These are phyloP conservation scores for Drusus annulatus DNA, from an alignment of 1,140 invertebrate species.

Conservation along the genomic window DNA sequence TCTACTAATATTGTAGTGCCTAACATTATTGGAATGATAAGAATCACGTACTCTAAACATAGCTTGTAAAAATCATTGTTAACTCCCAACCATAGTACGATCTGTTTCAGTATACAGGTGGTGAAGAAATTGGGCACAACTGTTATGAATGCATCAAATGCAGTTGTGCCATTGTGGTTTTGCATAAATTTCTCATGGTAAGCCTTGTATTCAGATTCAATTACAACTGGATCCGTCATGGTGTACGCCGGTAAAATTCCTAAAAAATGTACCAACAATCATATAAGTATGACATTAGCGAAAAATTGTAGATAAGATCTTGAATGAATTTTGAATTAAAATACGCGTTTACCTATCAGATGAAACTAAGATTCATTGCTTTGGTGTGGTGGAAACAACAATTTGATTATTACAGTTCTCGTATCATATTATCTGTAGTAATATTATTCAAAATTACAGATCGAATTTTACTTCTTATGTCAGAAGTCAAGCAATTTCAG, in stretches of 20 bases:
- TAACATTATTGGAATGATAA: slow-evolving; percentile 70
- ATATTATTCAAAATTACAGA: too few species aligned
- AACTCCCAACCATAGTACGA: slow-evolving; percentile 46
- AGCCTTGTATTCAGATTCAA: slow-evolving; percentile 63
- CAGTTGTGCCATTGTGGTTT: slow-evolving; percentile 69
- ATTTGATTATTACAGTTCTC: too few species aligned
- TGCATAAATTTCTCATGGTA: slow-evolving; percentile 69
- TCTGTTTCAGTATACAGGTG: slow-evolving; percentile 62
- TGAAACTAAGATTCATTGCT: neutral
- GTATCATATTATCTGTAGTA: too few species aligned
- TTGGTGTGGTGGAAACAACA: too few species aligned
- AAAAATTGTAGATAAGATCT: too few species aligned
- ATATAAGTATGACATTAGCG: too few species aligned
- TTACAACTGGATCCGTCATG: neutral
- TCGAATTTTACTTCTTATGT: too few species aligned
- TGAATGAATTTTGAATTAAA: too few species aligned
- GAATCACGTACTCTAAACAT: slow-evolving; percentile 70
- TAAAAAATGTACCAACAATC: too few species aligned
- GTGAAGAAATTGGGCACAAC: slow-evolving; percentile 68
- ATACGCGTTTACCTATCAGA: neutral
- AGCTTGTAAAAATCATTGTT: slow-evolving; percentile 55
- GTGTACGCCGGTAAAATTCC: too few species aligned
- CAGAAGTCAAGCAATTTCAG: too few species aligned
- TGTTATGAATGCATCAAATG: slow-evolving; percentile 66
- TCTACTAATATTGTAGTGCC: slow-evolving; percentile 68